Evolutionary conservation across 2,113 vertebrate species (phyloP), one percentile per base, ranked within the genome.

Genomic region (Orthonyx spaldingii): DNA sequence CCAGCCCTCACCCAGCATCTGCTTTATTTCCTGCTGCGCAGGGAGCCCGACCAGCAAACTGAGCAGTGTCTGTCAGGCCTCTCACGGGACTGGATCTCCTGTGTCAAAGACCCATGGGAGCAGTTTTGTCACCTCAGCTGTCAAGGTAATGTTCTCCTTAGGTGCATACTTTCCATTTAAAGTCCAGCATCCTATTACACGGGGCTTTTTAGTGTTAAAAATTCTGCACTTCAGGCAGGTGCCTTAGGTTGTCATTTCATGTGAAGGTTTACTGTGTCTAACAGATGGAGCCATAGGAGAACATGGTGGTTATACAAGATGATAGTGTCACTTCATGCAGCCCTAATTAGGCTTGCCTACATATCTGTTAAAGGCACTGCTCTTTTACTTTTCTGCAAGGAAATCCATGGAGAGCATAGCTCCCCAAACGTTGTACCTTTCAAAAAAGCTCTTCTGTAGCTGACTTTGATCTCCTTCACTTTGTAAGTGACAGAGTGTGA

Each of bases 11-110:
- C 71, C 44, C 24, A 11, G 63, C 56, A 23, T 91, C 50, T 90
- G 41, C 78, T 93, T 91, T 95, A 8, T 96, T 82, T 97, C 93
- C 74, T 20, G 16, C 69, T 87, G 47, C 4, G 0, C 96, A 99
- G 99, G 99, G 96, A 99, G 99, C 96, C 98, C 99, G 16, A 98
- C 98, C n/a, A 97, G 98, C 96, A 99, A 99, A 96, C 98, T 98
- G 89, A 97, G 98, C 66, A 92, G 71, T 39, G 92, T 96, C 49
- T 98, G 98, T 76, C 99, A 98, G 93, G 84, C 96, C 59, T 96
- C 98, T 77, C 98, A 99, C 11, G 98, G 98, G 65, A 90, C 99
- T 53, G 98, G 96, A 56, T 99, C 99, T 76, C 99, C 99, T 27
- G 97, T 99, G 30, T 98, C 99, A 69, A 99, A 99, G 98, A 98